A percentile compares a stretch with the other conserved stretches of the same genome.
Conservation (phyloP, 1,140 invertebrate genomes). For the Penaeus chinensis region DNA sequence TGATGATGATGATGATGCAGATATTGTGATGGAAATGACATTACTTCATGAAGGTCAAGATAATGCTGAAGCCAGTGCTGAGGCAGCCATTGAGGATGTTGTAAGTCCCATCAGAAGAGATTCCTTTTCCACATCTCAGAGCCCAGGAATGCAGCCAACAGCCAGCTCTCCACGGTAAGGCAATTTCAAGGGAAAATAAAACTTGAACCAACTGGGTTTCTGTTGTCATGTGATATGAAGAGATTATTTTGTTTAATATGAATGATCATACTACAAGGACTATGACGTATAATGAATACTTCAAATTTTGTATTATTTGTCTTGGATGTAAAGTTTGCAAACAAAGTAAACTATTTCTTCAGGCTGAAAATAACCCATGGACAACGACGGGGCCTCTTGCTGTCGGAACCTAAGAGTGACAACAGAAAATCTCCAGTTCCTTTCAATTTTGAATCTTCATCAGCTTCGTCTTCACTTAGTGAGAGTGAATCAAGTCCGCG, state of each 20-base stretch:
- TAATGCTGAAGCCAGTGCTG: neutral
- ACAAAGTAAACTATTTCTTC: no score
- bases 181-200: no score
- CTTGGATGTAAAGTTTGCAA: neutral
- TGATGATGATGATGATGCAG: constrained; percentile 48
- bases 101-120: constrained; percentile 51
- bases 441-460: constrained; percentile 34
- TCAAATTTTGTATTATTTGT: neutral
- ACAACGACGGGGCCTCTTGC: constrained; percentile 9
- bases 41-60: constrained; percentile 11
- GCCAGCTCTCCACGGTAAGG: constrained; percentile 44
- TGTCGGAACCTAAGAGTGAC: constrained; percentile 30
- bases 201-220: no score
- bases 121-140: neutral
- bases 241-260: no score
- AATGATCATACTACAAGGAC: no score
- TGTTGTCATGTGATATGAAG: no score
- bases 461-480: constrained; percentile 41
- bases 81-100: constrained; percentile 25
- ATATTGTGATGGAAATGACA: constrained; percentile 50
- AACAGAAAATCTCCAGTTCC: constrained; percentile 5
- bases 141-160: constrained; percentile 6
- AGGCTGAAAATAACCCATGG: neutral
- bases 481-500: constrained; percentile 48
- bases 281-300: no score